Conservation (phyloP, 1,140 invertebrate genomes). For the Anastrepha obliqua region DNA sequence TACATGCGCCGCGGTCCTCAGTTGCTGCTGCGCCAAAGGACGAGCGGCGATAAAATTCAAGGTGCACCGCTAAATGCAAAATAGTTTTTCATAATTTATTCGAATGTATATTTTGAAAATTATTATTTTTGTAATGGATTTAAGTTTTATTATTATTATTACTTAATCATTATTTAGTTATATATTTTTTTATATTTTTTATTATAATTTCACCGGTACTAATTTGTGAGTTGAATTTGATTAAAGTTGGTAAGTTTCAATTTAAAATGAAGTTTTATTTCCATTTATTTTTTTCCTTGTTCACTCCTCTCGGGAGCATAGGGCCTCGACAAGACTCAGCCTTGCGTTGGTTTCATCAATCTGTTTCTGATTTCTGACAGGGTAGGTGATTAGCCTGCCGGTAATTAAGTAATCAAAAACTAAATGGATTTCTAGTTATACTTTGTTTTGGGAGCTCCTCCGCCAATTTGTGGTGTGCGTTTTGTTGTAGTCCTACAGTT, state of each 20-base stretch:
- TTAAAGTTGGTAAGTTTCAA: constrained; percentile 34
- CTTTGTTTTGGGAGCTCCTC: no score
- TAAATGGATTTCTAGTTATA: background rate
- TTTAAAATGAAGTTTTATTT: constrained; percentile 15
- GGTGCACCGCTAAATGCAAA: background rate
- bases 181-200: constrained; percentile 29
- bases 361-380: no score
- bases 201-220: constrained; percentile 37
- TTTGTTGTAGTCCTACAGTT: no score
- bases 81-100: background rate
- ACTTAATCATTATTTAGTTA: background rate
- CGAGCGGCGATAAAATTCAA: no score
- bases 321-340: no score
- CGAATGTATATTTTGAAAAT: background rate
- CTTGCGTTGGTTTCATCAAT: no score
- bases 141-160: constrained; percentile 2
- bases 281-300: no score
- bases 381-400: no score
- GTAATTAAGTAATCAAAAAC: background rate
- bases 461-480: no score
- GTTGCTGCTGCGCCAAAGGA: no score
- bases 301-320: no score
- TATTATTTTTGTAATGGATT: constrained; percentile 41
- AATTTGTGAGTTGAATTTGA: constrained; percentile 44
- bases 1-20: background rate